Evolutionary conservation across 1,140 invertebrate genomes (phyloP).

Genomic region (Bombus haemorrhoidalis): DNA sequence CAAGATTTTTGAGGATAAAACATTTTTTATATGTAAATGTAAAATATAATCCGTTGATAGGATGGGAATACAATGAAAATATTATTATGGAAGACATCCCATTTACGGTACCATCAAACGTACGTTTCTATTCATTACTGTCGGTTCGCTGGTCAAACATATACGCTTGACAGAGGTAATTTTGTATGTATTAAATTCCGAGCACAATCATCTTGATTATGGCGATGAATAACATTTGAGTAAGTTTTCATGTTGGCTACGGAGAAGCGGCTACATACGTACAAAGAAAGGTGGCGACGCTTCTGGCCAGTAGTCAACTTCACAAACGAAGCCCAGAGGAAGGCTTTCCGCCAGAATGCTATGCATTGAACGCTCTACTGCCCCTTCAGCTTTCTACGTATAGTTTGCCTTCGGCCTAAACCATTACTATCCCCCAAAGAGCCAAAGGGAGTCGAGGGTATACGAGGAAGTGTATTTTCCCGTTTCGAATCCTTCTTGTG

Average conservation of each 20-base stretch:
- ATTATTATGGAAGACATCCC: background rate
- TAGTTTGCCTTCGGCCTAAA: constrained; percentile 31
- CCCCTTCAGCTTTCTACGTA: constrained; percentile 13
- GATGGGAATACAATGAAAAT: background rate
- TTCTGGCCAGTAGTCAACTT: constrained; percentile 61
- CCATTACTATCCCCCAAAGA: constrained; percentile 42
- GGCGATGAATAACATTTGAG: constrained; percentile 50
- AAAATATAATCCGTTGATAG: background rate
- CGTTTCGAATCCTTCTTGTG: constrained; percentile 53
- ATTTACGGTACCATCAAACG: background rate
- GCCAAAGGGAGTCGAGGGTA: background rate
- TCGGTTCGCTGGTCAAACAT: constrained; percentile 20
- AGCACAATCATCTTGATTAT: constrained; percentile 53
- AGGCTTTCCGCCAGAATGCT: constrained; percentile 60
- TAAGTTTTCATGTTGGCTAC: constrained; percentile 43
- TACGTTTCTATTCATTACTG: constrained; percentile 1
- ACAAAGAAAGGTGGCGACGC: constrained; percentile 56
- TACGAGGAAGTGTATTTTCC: constrained; percentile 40
- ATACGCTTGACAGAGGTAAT: constrained; percentile 28
- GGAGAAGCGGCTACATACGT: constrained; percentile 14
- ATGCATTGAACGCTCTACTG: constrained; percentile 56
- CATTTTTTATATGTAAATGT: background rate
- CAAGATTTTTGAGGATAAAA: background rate
- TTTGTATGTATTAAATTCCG: constrained; percentile 49
- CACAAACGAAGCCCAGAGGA: constrained; percentile 36